Percentiles rank a stretch among this genome's conserved stretches.
These are phyloP conservation scores for Etheostoma cragini DNA, from an alignment of 2,113 vertebrate species.

Conservation along the genomic window DNA sequence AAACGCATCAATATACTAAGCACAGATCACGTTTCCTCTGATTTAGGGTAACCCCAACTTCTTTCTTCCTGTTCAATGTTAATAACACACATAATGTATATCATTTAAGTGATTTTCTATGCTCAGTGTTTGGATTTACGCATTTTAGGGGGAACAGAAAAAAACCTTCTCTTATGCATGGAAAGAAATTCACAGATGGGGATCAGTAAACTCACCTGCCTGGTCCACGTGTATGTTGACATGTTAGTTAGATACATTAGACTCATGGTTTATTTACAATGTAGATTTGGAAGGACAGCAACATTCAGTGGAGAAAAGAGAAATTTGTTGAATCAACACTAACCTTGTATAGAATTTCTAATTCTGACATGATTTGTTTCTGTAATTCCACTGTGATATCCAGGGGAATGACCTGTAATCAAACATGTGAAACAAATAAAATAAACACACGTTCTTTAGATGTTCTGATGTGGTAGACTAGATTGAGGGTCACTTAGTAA, in stretches of 20 bases:
- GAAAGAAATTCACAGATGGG: neutral
- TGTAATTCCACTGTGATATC: constrained; percentile 98
- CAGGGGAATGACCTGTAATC: constrained; percentile 92
- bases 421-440: constrained; percentile 5
- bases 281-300: constrained; percentile 1
- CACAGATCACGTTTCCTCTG: neutral
- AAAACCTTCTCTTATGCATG: too few species aligned
- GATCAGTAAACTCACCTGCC: neutral
- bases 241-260: too few species aligned
- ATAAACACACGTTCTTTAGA: neutral
- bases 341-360: constrained; percentile 99
- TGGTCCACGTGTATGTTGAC: neutral
- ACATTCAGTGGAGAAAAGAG: constrained; percentile 4
- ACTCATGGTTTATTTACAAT: constrained; percentile 35
- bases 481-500: constrained; percentile 4
- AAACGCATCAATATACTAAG: neutral
- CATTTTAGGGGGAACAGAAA: neutral
- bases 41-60: neutral
- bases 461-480: neutral
- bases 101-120: neutral
- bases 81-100: neutral
- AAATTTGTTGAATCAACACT: constrained; percentile 19
- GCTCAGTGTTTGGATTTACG: neutral
- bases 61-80: neutral
- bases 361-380: constrained; percentile 99